Conservation (phyloP, 2,797 vertebrate genomes). For the Pygocentrus nattereri region DNA sequence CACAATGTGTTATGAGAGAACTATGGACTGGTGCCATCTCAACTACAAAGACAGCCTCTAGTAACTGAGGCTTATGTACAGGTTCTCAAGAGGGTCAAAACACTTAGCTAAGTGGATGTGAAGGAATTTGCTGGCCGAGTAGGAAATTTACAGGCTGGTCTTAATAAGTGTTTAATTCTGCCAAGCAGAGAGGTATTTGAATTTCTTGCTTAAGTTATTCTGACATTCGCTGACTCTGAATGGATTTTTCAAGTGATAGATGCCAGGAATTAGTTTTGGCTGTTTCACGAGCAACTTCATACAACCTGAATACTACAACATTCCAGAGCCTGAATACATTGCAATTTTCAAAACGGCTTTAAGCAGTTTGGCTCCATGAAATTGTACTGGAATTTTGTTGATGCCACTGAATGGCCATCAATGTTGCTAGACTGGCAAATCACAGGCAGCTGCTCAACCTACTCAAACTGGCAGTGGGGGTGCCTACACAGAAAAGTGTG, state of each 20-base stretch:
- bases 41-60: not conserved
- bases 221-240: slow-evolving; percentile 34
- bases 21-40: slow-evolving; percentile 5
- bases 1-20: slow-evolving; percentile 25
- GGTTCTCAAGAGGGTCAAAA: not conserved
- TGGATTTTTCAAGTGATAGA: not conserved
- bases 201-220: slow-evolving; percentile 27
- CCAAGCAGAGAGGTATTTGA: slow-evolving; percentile 49
- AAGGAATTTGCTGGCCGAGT: slow-evolving; percentile 25
- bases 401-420: not conserved
- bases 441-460: not conserved
- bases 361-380: not conserved
- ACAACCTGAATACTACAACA: slow-evolving; percentile 22
- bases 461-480: not conserved
- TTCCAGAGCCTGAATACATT: slow-evolving; percentile 23
- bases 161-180: slow-evolving; percentile 42
- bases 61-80: slow-evolving; percentile 3
- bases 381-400: slow-evolving; percentile 1
- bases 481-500: not conserved
- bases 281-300: not conserved
- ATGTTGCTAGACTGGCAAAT: not conserved
- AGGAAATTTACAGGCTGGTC: slow-evolving; percentile 26
- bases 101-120: not conserved
- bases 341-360: slow-evolving; percentile 21
- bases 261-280: not conserved